These are phyloP conservation scores for Amazona guildingii DNA, from an alignment of 2,113 vertebrate species.

Conservation along the genomic window DNA sequence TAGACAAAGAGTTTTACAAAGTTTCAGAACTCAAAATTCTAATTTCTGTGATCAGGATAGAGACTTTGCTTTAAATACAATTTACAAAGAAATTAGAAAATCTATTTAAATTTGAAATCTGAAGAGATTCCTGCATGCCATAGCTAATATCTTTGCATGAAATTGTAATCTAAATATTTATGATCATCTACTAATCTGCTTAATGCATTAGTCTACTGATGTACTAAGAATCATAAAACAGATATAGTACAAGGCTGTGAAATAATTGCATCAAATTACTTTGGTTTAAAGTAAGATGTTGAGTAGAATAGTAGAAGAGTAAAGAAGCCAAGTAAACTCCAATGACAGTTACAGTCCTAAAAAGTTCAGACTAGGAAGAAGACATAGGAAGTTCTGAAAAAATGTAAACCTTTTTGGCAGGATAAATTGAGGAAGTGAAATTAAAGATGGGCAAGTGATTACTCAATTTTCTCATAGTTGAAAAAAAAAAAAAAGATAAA, in stretches of 20 bases:
- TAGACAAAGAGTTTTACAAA: background rate
- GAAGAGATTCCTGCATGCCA: accelerated
- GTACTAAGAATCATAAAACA: background rate
- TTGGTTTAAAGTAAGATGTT: background rate
- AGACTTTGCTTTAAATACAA: background rate
- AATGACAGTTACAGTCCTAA: background rate
- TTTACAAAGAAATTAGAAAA: background rate
- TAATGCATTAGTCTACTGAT: background rate
- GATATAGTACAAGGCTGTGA: background rate
- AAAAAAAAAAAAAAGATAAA: background rate
- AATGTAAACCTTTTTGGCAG: background rate
- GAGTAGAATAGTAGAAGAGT: background rate
- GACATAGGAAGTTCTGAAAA: background rate
- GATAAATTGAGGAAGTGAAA: background rate
- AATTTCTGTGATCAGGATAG: background rate
- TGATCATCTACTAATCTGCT: background rate
- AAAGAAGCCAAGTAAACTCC: background rate
- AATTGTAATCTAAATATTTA: background rate
- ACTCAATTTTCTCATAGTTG: background rate
- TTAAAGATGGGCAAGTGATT: background rate
- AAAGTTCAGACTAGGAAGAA: background rate
- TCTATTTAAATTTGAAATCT: background rate
- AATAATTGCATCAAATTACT: background rate
- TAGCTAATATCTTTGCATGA: background rate
- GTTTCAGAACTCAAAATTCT: background rate